These are phyloP conservation scores for Eurystomus gularis DNA, from an alignment of 2,113 vertebrate species.

Conservation along the genomic window DNA sequence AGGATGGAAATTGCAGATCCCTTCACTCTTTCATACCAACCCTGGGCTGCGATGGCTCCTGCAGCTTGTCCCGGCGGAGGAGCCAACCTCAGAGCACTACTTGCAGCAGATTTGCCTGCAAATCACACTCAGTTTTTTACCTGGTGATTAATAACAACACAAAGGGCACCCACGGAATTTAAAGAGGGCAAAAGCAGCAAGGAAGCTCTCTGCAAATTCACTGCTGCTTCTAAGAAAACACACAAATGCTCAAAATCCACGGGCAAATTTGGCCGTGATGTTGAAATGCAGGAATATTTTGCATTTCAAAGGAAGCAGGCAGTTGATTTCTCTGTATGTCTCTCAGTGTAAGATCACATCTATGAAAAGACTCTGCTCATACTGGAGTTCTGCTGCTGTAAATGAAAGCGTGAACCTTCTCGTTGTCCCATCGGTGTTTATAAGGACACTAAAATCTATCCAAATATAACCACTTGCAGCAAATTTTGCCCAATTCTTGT, in stretches of 20 bases:
- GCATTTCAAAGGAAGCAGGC: neutral
- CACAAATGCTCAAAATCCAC: neutral
- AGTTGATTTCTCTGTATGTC: neutral
- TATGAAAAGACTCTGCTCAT: neutral
- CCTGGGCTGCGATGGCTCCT: neutral
- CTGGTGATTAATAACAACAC: neutral
- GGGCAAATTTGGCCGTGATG: neutral
- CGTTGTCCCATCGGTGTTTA: accelerated
- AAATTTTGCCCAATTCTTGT: neutral
- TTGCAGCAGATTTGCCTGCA: neutral
- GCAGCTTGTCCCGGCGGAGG: neutral
- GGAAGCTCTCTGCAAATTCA: neutral
- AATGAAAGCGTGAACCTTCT: neutral
- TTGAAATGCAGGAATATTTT: neutral
- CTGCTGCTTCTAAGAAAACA: neutral
- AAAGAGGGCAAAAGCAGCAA: neutral
- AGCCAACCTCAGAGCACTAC: neutral
- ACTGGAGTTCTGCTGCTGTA: neutral
- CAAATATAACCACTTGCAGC: neutral
- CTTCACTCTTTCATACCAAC: neutral
- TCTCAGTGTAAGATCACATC: neutral
- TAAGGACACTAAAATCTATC: neutral
- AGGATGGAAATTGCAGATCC: slow-evolving; percentile 47
- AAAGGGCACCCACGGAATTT: neutral
- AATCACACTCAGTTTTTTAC: neutral